Evolutionary conservation across 2,797 vertebrate genomes (phyloP).

Genomic region (Darevskia mixta): DNA sequence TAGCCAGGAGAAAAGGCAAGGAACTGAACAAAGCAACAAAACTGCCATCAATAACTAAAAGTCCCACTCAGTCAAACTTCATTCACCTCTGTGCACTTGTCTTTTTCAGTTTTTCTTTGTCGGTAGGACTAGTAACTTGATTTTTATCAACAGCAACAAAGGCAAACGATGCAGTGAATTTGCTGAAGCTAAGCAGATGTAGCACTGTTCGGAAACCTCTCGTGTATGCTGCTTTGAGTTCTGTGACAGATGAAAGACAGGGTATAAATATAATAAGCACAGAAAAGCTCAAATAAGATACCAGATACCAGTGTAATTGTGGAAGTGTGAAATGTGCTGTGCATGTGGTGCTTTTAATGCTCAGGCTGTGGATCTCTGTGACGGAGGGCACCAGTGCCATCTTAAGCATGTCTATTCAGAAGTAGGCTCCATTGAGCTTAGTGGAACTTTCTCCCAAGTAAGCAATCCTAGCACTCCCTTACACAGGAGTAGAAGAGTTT

Average conservation of each 20-base stretch:
- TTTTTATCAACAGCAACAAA: neutral
- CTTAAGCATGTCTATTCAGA: too few relatives aligned
- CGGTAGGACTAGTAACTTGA: neutral
- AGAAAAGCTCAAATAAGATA: neutral
- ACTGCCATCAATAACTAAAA: too few relatives aligned
- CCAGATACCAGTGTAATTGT: neutral
- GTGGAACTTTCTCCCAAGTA: too few relatives aligned
- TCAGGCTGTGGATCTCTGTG: neutral
- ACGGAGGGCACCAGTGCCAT: too few relatives aligned
- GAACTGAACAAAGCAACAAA: neutral
- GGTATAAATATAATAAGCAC: neutral
- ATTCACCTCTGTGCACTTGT: neutral
- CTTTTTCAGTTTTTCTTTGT: neutral
- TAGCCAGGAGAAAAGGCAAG: neutral
- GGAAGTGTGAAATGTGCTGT: neutral
- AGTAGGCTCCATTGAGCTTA: too few relatives aligned
- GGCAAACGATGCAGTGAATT: neutral
- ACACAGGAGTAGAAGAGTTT: too few relatives aligned
- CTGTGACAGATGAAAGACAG: neutral
- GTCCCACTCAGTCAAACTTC: neutral
- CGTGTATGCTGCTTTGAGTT: neutral
- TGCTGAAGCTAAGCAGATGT: neutral
- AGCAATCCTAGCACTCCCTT: too few relatives aligned
- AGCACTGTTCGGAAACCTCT: neutral
- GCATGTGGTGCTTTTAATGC: neutral